Evolutionary conservation across 2,888 invertebrate species (phyloP).

Genomic region (Phlogophora meticulosa): DNA sequence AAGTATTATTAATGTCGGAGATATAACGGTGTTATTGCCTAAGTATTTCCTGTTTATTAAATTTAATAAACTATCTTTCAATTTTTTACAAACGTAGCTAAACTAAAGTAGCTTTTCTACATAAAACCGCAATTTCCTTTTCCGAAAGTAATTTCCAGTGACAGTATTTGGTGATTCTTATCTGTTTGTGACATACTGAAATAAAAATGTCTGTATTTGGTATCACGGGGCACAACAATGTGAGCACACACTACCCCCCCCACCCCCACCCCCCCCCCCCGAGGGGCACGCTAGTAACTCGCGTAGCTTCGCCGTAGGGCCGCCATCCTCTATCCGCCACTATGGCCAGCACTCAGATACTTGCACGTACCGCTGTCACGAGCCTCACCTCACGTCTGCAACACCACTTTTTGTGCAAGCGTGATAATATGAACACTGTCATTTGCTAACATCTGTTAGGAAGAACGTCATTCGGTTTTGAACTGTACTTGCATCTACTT

Average conservation of each 20-base stretch:
- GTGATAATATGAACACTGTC: conserved; percentile 39
- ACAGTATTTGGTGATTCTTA: neutral
- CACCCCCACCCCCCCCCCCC: no score
- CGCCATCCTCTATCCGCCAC: conserved; percentile 10
- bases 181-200: neutral
- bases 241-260: neutral
- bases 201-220: neutral
- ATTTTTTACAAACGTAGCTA: neutral
- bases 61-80: neutral
- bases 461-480: neutral
- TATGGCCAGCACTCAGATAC: conserved; percentile 25
- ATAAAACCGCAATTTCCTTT: neutral
- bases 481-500: accelerated
- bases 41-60: conserved; percentile 20
- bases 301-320: neutral
- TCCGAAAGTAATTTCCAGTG: neutral
- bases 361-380: conserved; percentile 51
- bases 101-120: neutral
- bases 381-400: conserved; percentile 53
- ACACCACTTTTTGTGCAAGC: conserved; percentile 52
- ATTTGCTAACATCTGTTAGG: conserved; percentile 16
- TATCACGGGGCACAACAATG: no score
- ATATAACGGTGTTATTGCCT: neutral
- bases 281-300: neutral
- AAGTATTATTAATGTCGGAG: neutral